Evolutionary conservation across 2,113 vertebrate genomes (phyloP).

Genomic region (Ammodytes marinus): DNA sequence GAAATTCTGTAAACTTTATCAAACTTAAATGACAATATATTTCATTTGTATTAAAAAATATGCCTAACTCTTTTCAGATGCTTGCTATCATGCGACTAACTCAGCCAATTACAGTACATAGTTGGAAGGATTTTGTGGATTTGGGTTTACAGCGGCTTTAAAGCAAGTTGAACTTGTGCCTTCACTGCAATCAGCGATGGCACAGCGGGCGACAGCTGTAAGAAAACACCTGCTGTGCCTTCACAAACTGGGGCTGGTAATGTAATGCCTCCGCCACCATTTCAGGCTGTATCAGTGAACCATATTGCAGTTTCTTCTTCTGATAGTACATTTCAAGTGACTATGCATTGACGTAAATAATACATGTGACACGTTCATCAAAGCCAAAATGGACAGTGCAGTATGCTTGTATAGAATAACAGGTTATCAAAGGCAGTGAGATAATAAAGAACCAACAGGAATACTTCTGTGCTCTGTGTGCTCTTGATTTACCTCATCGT

Average conservation of each 20-base stretch:
- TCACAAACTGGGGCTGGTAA: constrained; percentile 8
- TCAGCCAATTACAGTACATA: too few relatives aligned
- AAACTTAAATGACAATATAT: too few relatives aligned
- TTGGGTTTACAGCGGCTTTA: neutral
- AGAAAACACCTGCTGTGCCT: constrained; percentile 37
- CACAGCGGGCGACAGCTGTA: constrained; percentile 45
- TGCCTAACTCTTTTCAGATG: too few relatives aligned
- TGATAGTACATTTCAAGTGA: constrained; percentile 16
- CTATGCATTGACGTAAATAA: neutral
- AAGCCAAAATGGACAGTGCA: neutral
- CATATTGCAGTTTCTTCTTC: constrained; percentile 2
- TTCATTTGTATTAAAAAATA: too few relatives aligned
- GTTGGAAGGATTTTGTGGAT: too few relatives aligned
- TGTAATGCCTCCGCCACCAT: constrained; percentile 10
- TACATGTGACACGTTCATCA: neutral
- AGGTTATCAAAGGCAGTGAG: neutral
- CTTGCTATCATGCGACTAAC: too few relatives aligned
- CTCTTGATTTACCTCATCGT: neutral
- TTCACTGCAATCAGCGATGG: constrained; percentile 43
- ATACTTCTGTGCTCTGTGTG: neutral
- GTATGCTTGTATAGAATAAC: neutral
- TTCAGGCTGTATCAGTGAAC: constrained; percentile 2
- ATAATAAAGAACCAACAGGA: neutral
- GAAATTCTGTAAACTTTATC: too few relatives aligned
- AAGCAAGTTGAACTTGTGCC: neutral